Base-by-base conservation (phyloP, 1,140 invertebrate genomes). In the Papilio glaucus region DNA sequence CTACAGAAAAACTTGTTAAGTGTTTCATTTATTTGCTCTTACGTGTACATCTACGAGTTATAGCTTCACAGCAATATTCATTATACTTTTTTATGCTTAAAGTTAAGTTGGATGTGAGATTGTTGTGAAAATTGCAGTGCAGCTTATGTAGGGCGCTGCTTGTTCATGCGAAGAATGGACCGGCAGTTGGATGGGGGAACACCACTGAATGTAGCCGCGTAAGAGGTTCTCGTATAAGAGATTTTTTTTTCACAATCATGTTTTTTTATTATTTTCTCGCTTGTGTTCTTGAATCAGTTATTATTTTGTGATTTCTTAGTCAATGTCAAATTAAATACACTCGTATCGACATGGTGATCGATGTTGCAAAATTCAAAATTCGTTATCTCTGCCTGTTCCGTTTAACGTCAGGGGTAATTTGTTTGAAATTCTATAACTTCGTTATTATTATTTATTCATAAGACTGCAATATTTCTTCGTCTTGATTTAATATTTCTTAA, bases 51-150 rank as follows among this genome's bases (percentile, higher is more conserved):
- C 21, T 57, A 26, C 49, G 21, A 24, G 21, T 57, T 53, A 24
- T 57, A 45, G 42, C 8, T 15, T 15, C 8, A 15, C 15, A 57
- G 49, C 12, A 9, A 57, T 24, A 57, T 57, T 24, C 49, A 53
- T 53, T 53, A n/a, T n/a, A n/a, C n/a, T 9, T 24, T 57, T 26
- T 57, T 57, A 2, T 33, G 6, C 6, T 57, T 57, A 57, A 57
- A 24, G 49, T 57, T 57, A 10, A 26, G 49, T 57, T 57, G 10
- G 21, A 57, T 1, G 45, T 49, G 45, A 49, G 10, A 49, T 49
- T 49, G 49, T 57, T 57, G 21, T 24, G 63, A 57, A 75, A 71
- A 71, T 41, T 39, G 42, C n/a, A 42, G 62, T 67, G 65, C 60
- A 37, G 39, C 24, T 68, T 45, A 69, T 57, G 49, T 57, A 57